These are phyloP conservation scores for Tetragonisca angustula DNA, from an alignment of 2,888 invertebrate species.

Conservation along the genomic window DNA sequence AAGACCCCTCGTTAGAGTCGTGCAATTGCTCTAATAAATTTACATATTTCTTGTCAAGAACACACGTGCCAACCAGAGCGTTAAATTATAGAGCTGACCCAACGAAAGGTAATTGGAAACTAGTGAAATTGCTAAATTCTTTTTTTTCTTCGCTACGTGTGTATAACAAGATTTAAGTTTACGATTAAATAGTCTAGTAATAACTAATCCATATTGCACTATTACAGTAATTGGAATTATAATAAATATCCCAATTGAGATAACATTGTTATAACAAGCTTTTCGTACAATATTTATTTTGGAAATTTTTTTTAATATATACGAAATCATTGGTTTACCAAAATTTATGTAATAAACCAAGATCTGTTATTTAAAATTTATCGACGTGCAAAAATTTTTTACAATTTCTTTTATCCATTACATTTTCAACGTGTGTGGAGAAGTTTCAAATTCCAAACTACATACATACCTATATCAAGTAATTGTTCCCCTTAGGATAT, in stretches of 20 bases:
- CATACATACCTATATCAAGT: not conserved
- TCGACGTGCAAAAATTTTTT: not conserved
- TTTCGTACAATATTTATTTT: not conserved
- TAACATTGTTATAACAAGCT: not conserved
- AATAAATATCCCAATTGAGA: not conserved
- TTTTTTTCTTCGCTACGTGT: not conserved
- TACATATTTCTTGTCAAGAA: constrained; percentile 54
- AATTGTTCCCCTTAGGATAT: not conserved
- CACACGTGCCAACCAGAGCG: constrained; percentile 41
- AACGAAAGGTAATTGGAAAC: constrained; percentile 35
- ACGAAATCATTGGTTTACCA: not conserved
- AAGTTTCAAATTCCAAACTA: not conserved
- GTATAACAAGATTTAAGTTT: not conserved
- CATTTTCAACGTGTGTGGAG: not conserved
- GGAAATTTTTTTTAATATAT: not conserved
- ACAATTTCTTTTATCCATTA: not conserved
- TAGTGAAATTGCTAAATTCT: constrained; percentile 13
- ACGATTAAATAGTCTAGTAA: not conserved
- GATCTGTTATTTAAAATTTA: not conserved
- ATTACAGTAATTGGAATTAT: not conserved
- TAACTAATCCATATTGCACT: not conserved
- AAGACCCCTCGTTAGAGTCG: constrained; percentile 40
- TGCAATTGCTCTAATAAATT: constrained; percentile 53
- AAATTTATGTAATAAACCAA: not conserved
- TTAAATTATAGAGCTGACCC: constrained; percentile 51